A percentile compares a stretch with the other conserved stretches of the same genome.
Conservation (phyloP, 2,888 invertebrate genomes). For the Iphiclides podalirius region DNA sequence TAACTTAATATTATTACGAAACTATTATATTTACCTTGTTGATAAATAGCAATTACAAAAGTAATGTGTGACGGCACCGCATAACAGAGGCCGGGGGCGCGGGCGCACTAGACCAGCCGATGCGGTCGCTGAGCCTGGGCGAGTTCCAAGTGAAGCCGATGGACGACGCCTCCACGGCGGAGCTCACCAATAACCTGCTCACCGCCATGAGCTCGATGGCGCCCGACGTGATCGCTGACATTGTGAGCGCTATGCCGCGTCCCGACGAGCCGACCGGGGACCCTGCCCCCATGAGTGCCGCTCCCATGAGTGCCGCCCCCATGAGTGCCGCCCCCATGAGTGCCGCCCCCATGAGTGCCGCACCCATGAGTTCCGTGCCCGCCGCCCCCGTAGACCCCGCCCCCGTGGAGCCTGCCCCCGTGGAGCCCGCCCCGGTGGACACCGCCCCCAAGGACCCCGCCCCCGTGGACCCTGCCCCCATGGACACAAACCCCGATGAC, state of each 20-base stretch:
- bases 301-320: too few species aligned
- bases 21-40: too few species aligned
- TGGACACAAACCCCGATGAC: too few species aligned
- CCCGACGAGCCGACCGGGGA: conserved; percentile 24
- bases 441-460: too few species aligned
- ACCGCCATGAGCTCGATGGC: conserved; percentile 63
- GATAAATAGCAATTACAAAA: too few species aligned
- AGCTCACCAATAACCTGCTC: conserved; percentile 59
- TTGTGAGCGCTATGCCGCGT: conserved; percentile 43
- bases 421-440: too few species aligned
- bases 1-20: too few species aligned
- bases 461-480: too few species aligned
- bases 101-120: conserved; percentile 19
- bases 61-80: too few species aligned
- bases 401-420: too few species aligned
- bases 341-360: too few species aligned
- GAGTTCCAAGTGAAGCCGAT: conserved; percentile 23
- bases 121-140: conserved; percentile 26
- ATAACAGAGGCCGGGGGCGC: neutral
- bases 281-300: conserved; percentile 3
- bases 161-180: conserved; percentile 33
- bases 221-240: conserved; percentile 45
- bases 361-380: neutral
- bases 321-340: too few species aligned
- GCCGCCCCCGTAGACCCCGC: neutral